Base-by-base conservation (phyloP, 2,797 vertebrate species). In the Babyrousa celebensis region DNA sequence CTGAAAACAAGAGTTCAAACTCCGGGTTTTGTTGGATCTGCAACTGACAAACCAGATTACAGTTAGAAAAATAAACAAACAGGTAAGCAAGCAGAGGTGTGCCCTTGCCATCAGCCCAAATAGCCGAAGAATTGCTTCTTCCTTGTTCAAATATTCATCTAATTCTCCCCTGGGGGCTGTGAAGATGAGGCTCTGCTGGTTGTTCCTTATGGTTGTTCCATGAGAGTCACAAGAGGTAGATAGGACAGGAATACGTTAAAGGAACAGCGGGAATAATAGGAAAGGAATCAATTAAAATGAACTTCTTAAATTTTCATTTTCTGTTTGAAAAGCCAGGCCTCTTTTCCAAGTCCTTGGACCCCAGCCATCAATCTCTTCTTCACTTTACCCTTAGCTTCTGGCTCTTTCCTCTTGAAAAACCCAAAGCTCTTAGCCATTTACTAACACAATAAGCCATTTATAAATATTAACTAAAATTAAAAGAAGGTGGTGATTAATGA, bases 401-500 rank as follows among this genome's bases (percentile, higher is more conserved):
- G 9, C 18, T 54, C 25, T 60, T 60, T 16, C 78, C 21, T 60
- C 25, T 72, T 54, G 14, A 8, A n/a, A 9, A 62, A 9, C 2
- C 27, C 32, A 60, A 18, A 70, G 11, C 23, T 54, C 85, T 75
- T 11, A 86, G 32, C 43, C 36, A 36, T 65, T 83, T 18, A 27
- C 23, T 29, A 77, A n/a, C 4, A 62, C 48, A 52, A n/a, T 15
- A 58, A 36, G 7, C 17, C 3, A 32, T 32, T 60, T 83, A 60
- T 11, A 65, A 87, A 78, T 62, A 78, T 54, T 56, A 65, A 67
- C 20, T 43, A 71, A 78, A 82, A 58, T 95, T 25, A 90, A 18
- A 95, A 96, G 58, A 92, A 87, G 16, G 16, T 48, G 3, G 23
- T 56, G 74, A 94, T 80, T 63, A 75, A 94, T 96, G 58, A 82